phyloP scores from a whole-genome alignment of 1,140 invertebrate genomes.

The Leptinotarsa undecemlineata region DNA sequence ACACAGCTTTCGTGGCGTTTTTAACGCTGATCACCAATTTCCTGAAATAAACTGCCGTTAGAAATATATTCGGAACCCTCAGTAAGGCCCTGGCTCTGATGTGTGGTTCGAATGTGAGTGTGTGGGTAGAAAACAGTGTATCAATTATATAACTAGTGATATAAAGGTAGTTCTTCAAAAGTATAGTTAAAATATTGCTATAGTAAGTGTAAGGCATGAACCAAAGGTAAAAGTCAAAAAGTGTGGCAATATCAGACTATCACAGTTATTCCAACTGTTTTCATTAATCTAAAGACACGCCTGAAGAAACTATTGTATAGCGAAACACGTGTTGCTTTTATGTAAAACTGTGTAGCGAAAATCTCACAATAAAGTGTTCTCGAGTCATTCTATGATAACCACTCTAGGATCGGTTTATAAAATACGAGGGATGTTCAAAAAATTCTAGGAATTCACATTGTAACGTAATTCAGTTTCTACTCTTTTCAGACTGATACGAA shows the following conservation, averaged over 20 bases:
- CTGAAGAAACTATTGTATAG: too few species aligned
- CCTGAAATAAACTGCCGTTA: slow-evolving; percentile 46
- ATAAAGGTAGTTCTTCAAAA: background rate
- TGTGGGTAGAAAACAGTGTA: background rate
- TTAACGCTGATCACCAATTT: slow-evolving; percentile 49
- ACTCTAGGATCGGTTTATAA: too few species aligned
- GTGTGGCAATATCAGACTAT: background rate
- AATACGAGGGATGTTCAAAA: too few species aligned
- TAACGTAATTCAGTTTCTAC: too few species aligned
- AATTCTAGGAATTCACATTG: too few species aligned
- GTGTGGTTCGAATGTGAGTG: background rate
- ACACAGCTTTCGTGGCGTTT: slow-evolving; percentile 27
- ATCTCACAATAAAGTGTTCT: too few species aligned
- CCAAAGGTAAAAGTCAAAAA: background rate
- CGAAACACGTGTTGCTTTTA: too few species aligned
- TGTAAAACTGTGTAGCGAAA: too few species aligned
- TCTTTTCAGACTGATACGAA: too few species aligned
- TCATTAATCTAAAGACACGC: background rate
- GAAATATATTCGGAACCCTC: slow-evolving; percentile 10
- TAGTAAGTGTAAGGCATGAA: background rate
- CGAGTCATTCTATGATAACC: too few species aligned
- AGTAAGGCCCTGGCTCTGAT: background rate
- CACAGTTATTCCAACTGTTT: background rate
- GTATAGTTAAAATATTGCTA: background rate
- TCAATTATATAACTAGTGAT: slow-evolving; percentile 3